These are phyloP conservation scores for Pristionchus arcanus DNA, from an alignment of 2,888 invertebrate species.

Conservation along the genomic window DNA sequence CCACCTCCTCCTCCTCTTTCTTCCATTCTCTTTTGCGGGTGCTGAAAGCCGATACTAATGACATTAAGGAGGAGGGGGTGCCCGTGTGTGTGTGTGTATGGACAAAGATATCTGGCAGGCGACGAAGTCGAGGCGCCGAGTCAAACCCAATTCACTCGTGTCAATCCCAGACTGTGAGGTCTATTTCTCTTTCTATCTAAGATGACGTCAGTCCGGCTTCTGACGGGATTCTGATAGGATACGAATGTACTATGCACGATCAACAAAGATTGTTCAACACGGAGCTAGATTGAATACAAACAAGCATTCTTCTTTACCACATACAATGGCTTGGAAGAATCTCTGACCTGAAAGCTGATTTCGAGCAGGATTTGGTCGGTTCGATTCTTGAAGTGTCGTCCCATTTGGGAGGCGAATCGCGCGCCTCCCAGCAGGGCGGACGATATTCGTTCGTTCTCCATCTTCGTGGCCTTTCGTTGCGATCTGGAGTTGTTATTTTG, in stretches of 20 bases:
- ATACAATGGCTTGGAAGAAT: too few relatives aligned
- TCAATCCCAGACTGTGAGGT: neutral
- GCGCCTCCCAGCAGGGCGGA: conserved; percentile 78
- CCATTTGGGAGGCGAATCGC: conserved; percentile 75
- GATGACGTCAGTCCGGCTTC: neutral
- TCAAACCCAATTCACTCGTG: neutral
- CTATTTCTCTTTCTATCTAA: neutral
- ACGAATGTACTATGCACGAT: neutral
- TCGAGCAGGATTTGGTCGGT: conserved; percentile 77
- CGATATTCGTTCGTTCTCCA: conserved; percentile 60
- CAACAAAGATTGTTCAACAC: neutral
- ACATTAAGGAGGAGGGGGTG: conserved; percentile 47
- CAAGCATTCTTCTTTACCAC: too few relatives aligned
- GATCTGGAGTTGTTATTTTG: conserved; percentile 3
- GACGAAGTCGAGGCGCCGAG: neutral
- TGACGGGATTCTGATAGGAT: neutral
- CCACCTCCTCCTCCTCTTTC: conserved; percentile 30
- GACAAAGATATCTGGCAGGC: neutral
- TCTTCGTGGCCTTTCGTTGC: conserved; percentile 53
- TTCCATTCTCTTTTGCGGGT: conserved; percentile 23
- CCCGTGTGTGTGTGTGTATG: neutral
- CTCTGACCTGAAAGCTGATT: conserved; percentile 73
- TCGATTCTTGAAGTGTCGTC: conserved; percentile 74
- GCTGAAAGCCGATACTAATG: conserved; percentile 55
- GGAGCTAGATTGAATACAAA: too few relatives aligned